Evolutionary conservation across 1,140 invertebrate genomes (phyloP).

Genomic region (Nasonia vitripennis): DNA sequence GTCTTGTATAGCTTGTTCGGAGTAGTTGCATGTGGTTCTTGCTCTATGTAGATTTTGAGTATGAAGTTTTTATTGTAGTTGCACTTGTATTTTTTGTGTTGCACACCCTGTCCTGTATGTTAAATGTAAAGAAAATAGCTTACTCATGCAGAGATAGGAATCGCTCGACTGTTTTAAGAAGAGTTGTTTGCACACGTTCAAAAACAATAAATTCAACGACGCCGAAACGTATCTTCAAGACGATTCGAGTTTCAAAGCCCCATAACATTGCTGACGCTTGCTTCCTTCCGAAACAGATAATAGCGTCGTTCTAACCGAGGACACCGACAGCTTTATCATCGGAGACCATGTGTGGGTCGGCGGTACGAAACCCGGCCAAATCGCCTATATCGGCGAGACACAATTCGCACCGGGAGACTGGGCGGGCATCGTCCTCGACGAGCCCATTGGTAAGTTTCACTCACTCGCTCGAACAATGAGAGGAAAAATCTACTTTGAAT

Average conservation of each 20-base stretch:
- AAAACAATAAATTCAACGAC: too few relatives aligned
- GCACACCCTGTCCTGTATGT: not conserved
- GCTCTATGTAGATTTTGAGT: constrained; percentile 7
- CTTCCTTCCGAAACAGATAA: constrained; percentile 79
- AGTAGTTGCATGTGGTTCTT: constrained; percentile 22
- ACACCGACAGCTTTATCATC: constrained; percentile 96
- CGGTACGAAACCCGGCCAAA: constrained; percentile 94
- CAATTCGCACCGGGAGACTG: constrained; percentile 96
- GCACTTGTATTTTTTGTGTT: not conserved
- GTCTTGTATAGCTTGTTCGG: not conserved
- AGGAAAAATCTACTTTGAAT: constrained; percentile 17
- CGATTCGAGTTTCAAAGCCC: not conserved
- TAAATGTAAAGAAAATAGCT: not conserved
- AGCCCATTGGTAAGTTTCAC: constrained; percentile 84
- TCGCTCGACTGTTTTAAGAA: too few relatives aligned
- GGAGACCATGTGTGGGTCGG: constrained; percentile 97
- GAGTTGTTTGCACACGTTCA: too few relatives aligned
- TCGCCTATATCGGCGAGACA: constrained; percentile 98
- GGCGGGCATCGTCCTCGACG: constrained; percentile 97
- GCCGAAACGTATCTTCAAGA: too few relatives aligned
- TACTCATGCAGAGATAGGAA: not conserved
- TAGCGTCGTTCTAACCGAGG: constrained; percentile 88
- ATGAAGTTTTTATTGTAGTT: not conserved
- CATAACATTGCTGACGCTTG: constrained; percentile 12
- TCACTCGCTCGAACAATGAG: not conserved